Evolutionary conservation across 1,140 invertebrate genomes (phyloP), one percentile per base, ranked within the genome.

Genomic region (Teleopsis dalmanni): DNA sequence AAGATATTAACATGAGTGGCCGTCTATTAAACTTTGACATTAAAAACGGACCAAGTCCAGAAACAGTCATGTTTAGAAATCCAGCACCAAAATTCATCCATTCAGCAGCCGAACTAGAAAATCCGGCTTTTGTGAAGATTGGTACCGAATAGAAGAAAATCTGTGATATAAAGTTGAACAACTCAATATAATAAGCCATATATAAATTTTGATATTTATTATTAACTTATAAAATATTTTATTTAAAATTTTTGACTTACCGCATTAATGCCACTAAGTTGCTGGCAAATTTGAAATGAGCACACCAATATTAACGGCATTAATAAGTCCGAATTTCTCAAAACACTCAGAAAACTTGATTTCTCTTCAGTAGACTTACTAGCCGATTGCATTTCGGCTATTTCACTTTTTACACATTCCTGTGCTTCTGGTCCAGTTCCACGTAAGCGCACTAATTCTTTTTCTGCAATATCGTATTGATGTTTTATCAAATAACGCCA

Each of bases 191-290:
- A 14, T 43, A 8, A 19, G 6, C 29, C 19, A 41, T 41, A 33
- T 14, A 43, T 26, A 23, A 23, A 25, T 35, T n/a, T n/a, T n/a
- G n/a, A n/a, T n/a, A n/a, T n/a, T n/a, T n/a, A n/a, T n/a, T 4
- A 25, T 41, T 23, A 45, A 13, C 1, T 19, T 44, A n/a, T 27
- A 18, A 10, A 10, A 8, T 18, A 9, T 9, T 43, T 4, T 13
- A 33, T 22, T 21, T 16, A 13, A 41, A 19, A 1, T 21, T 42
- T 27, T n/a, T n/a, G 51, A 55, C 75, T 75, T 65, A 88, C 88
- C 25, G 88, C 86, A 71, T 92, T 92, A 33, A 92, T 88, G 38
- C 88, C 88, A 57, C 82, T 83, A 19, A 89, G 77, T 70, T 93
- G 89, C 68, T 93, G 89, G 0, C 87, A 83, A 36, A 79, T 76